Evolutionary conservation across 2,113 vertebrate genomes (phyloP), one percentile per base, ranked within the genome.

Genomic region (Mionectes macconnelli): DNA sequence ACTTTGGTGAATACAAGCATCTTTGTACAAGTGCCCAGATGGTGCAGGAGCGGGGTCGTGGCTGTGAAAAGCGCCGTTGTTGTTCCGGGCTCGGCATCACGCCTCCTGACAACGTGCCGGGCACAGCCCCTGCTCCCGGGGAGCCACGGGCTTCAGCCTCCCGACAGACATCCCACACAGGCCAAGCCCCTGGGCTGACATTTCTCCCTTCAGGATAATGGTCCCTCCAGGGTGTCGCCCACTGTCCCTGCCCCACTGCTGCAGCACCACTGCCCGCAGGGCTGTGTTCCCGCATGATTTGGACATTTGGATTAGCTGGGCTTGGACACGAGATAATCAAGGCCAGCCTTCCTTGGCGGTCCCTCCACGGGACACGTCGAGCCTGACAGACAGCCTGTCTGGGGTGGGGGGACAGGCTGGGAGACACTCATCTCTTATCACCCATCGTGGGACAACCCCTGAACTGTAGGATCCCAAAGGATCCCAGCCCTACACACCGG

Each of bases 11-110:
- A 97, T 90, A 95, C 93, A 66, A 69, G 91, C 94, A 77, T 87
- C 96, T 95, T 96, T 93, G 89, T 96, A 18, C 44, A 12, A 88
- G 93, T 39, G 91, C 96, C 94, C 94, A 96, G 95, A 62, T 93
- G 93, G 89, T 37, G 22, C 18, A 22, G 94, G 84, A 83, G 89
- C 64, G 3, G 62, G 92, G 30, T 72, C 56, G 24, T 12, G 79
- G 37, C 40, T 55, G 35, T 93, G 94, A 93, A 92, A 94, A 39
- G 86, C 73, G 10, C 69, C 28, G 3, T 90, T 96, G 93, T 90
- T 93, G 94, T 13, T 62, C 22, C 1, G 17, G 59, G 76, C 88
- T 74, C 60, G 4, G 44, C 80, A 47, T 69, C 94, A 66, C 55
- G 68, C 24, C 89, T 66, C 80, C 77, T 6, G 37, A 6, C 80